phyloP scores from a whole-genome alignment of 2,888 invertebrate genomes.

The Pogonocherus hispidulus region DNA sequence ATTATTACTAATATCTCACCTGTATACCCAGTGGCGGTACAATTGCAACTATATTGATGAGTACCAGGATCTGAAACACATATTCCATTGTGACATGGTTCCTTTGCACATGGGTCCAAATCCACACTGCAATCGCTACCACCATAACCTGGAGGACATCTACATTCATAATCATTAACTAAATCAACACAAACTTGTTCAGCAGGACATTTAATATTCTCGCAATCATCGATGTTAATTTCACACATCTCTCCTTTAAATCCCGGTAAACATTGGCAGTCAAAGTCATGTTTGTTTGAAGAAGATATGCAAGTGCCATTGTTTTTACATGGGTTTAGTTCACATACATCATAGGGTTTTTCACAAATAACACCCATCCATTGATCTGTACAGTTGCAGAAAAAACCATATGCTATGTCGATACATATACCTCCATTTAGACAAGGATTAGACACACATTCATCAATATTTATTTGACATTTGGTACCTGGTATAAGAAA shows the following conservation, averaged over 20 bases:
- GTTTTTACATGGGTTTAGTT: constrained; percentile 74
- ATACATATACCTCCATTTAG: constrained; percentile 72
- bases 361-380: constrained; percentile 75
- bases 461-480: constrained; percentile 71
- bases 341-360: constrained; percentile 72
- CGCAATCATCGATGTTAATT: constrained; percentile 77
- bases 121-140: constrained; percentile 74
- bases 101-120: constrained; percentile 74
- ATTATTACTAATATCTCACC: too few relatives aligned
- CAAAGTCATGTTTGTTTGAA: constrained; percentile 69
- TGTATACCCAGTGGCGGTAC: constrained; percentile 75
- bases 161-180: constrained; percentile 73
- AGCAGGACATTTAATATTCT: constrained; percentile 69
- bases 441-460: constrained; percentile 71
- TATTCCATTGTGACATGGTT: constrained; percentile 81
- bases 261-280: constrained; percentile 77
- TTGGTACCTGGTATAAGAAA: constrained; percentile 67
- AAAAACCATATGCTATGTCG: constrained; percentile 70
- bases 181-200: constrained; percentile 71
- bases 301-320: constrained; percentile 74
- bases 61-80: constrained; percentile 65
- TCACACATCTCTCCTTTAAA: constrained; percentile 78
- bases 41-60: constrained; percentile 80
- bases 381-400: constrained; percentile 73
- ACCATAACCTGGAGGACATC: constrained; percentile 73